Evolutionary conservation across 2,888 invertebrate genomes (phyloP), one percentile per base, ranked within the genome.

Genomic region (Papilio demoleus): DNA sequence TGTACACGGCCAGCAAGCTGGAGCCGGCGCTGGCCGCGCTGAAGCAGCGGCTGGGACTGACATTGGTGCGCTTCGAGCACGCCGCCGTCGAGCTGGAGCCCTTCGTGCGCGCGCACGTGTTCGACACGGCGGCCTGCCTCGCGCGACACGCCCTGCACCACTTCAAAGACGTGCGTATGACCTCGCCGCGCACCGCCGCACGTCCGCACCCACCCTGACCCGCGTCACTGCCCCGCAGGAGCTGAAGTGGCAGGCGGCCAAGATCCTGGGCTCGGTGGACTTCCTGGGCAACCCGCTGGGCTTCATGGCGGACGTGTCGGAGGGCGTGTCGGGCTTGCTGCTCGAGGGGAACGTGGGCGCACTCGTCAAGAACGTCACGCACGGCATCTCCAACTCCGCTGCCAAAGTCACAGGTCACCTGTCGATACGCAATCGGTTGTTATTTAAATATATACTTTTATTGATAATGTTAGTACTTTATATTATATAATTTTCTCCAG

Each of bases 211-310:
- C 42, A 6, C 42, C 0, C 4, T 8, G 17, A 8, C 11, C 42
- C 17, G 17, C 27, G 9, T 11, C 19, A 14, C 22, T 42, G 17
- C 17, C 11, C 27, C 42, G 22, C 80, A 97, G 95, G 97, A 98
- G 87, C 86, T 99, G 62, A 96, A 97, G 82, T 97, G 98, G 95
- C 99, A 99, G 89, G 98, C 99, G 6, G 97, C 97, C 5, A 96
- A 97, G 75, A 99, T 99, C 80, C 91, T 99, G 68, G 99, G 98
- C 4, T 98, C 99, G 0, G 97, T 99, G 24, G 99, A 99, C 89
- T 99, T 99, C 86, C 94, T 99, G 62, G 99, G 99, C 45, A 99
- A 99, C 93, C 99, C 99, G 2, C 88, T 99, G 59, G 99, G 99
- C 14, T 96, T 99, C 79, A 95, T 99, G 72, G 97, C 97, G 80